Conservation (phyloP, 2,113 vertebrate genomes). For the Oncorhynchus mykiss region DNA sequence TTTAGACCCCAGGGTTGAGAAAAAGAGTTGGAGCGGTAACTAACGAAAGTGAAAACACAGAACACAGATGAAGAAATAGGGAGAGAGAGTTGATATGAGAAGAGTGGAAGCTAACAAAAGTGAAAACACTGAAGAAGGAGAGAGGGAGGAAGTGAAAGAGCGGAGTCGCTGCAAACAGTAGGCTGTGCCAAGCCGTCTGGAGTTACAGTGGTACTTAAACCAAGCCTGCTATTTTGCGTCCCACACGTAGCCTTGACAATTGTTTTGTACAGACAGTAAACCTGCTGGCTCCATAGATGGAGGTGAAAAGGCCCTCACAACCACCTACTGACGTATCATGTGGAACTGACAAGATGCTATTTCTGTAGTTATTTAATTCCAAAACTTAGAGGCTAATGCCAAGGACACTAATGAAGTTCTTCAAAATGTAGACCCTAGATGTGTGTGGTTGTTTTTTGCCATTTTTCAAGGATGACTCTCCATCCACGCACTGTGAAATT, state of each 20-base stretch:
- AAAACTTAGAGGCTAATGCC: neutral
- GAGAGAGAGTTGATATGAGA: neutral
- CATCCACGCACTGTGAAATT: too few relatives aligned
- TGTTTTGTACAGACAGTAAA: neutral
- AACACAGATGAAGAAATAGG: neutral
- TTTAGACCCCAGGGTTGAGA: neutral
- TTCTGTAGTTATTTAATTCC: neutral
- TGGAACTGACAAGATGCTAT: neutral
- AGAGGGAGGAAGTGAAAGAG: neutral
- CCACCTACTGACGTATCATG: neutral
- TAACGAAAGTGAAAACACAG: neutral
- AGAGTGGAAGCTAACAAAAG: neutral
- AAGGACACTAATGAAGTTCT: neutral
- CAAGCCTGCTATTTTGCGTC: constrained; percentile 5
- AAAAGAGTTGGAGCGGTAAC: neutral
- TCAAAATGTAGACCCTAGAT: too few relatives aligned
- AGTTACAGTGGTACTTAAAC: constrained; percentile 13
- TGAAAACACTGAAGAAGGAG: neutral
- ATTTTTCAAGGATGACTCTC: too few relatives aligned
- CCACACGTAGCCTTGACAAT: neutral
- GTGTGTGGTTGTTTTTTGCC: too few relatives aligned
- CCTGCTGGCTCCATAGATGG: neutral
- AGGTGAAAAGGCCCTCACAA: neutral
- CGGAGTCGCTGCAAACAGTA: neutral
- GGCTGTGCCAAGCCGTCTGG: neutral